phyloP scores from a whole-genome alignment of 2,888 invertebrate genomes.

The Lacanobia oleracea region DNA sequence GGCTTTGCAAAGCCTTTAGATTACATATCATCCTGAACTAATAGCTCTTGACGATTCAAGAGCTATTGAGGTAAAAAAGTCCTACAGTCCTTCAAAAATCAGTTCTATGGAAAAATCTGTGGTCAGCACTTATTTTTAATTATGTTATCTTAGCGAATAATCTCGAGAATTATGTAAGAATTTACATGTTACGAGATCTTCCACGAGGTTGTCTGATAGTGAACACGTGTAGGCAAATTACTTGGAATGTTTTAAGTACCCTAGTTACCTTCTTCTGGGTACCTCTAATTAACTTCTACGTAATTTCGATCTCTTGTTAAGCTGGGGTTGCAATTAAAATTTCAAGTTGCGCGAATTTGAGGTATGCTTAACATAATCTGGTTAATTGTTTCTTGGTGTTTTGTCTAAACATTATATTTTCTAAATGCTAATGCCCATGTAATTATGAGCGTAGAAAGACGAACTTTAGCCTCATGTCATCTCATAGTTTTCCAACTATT shows the following conservation, averaged over 20 bases:
- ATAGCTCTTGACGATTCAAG: conserved; percentile 42
- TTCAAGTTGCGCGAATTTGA: conserved; percentile 14
- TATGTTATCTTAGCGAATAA: conserved; percentile 37
- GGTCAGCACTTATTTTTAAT: conserved; percentile 8
- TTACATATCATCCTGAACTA: conserved; percentile 42
- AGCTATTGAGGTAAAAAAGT: conserved; percentile 27
- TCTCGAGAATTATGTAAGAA: conserved; percentile 32
- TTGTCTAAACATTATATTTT: background rate
- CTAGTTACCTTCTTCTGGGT: too few species aligned
- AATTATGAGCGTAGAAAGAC: too few species aligned
- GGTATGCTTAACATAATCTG: conserved; percentile 3
- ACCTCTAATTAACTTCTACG: conserved; percentile 16
- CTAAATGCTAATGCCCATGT: too few species aligned
- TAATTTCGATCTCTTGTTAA: conserved; percentile 15
- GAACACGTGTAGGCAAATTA: conserved; percentile 27
- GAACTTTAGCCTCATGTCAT: too few species aligned
- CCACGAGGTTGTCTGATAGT: conserved; percentile 25
- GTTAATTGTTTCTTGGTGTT: background rate
- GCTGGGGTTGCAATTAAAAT: conserved; percentile 23
- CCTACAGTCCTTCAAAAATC: conserved; percentile 20
- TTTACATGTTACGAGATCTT: conserved; percentile 32
- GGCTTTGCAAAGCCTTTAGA: conserved; percentile 21
- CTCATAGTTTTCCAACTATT: too few species aligned
- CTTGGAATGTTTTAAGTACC: conserved; percentile 28
- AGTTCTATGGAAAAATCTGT: conserved; percentile 10